A percentile compares a stretch with the other conserved stretches of the same genome.
Evolutionary conservation across 92 coral and sea anemone genomes (phyloP).

Genomic region (Desmophyllum pertusum): DNA sequence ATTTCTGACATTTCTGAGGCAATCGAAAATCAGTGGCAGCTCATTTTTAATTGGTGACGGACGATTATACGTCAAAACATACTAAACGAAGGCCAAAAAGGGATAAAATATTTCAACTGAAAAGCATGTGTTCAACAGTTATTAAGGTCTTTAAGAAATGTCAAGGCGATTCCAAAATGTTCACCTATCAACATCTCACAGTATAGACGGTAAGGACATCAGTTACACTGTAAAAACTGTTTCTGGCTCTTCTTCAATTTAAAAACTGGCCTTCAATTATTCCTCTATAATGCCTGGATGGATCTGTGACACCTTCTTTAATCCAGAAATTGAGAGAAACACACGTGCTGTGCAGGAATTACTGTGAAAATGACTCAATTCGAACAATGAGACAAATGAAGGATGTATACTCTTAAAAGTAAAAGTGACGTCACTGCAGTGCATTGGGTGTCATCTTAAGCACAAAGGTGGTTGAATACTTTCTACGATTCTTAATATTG

Average conservation of each 20-base stretch:
- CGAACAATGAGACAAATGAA: too few relatives aligned
- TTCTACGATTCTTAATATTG: too few relatives aligned
- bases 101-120: conserved; percentile 9
- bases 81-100: conserved; percentile 27
- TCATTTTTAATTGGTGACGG: conserved; percentile 40
- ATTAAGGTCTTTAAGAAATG: conserved; percentile 28
- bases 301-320: conserved; percentile 45
- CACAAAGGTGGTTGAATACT: too few relatives aligned
- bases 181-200: too few relatives aligned
- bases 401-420: too few relatives aligned
- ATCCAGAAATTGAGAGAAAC: conserved; percentile 53
- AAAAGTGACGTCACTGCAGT: too few relatives aligned
- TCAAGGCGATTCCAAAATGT: too few relatives aligned
- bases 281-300: conserved; percentile 40
- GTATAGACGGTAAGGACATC: conserved; percentile 13
- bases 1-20: conserved; percentile 43
- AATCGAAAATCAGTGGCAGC: conserved; percentile 49
- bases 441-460: too few relatives aligned
- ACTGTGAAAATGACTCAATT: too few relatives aligned
- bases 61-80: conserved; percentile 40
- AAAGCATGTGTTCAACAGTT: conserved; percentile 40
- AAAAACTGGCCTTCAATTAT: conserved; percentile 41
- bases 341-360: too few relatives aligned
- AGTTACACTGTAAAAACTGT: conserved; percentile 25
- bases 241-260: conserved; percentile 38